Conservation (phyloP, 2,797 vertebrate species). For the Typhlichthys eigenmanni region DNA sequence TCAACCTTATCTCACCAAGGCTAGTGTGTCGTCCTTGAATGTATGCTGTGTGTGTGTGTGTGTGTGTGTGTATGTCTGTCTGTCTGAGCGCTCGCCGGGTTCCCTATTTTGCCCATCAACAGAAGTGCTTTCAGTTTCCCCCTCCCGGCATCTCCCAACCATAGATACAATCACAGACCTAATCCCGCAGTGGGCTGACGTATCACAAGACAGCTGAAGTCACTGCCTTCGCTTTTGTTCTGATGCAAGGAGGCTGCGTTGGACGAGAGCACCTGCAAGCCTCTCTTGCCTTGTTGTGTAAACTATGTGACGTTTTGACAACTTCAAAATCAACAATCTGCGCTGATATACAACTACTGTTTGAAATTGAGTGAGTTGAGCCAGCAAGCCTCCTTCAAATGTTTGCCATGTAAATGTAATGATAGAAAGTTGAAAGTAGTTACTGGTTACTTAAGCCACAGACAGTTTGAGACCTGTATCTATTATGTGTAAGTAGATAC, state of each 20-base stretch:
- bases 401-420: neutral
- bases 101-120: constrained; percentile 21
- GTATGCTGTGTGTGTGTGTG: constrained; percentile 18
- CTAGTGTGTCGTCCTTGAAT: constrained; percentile 13
- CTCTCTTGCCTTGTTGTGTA: constrained; percentile 7
- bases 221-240: constrained; percentile 44
- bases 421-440: neutral
- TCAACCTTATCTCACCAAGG: constrained; percentile 20
- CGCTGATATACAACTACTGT: no score
- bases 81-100: constrained; percentile 27
- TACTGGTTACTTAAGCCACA: neutral
- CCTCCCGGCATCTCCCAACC: constrained; percentile 2
- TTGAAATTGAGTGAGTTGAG: neutral
- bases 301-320: constrained; percentile 18
- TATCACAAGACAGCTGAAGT: constrained; percentile 28
- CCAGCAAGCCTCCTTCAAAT: neutral
- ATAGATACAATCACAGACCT: constrained; percentile 13
- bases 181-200: constrained; percentile 60
- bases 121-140: constrained; percentile 14
- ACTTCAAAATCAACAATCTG: constrained; percentile 4
- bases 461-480: neutral
- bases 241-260: constrained; percentile 35
- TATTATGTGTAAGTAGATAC: constrained; percentile 35
- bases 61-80: constrained; percentile 2
- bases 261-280: constrained; percentile 18